Base-by-base conservation (phyloP, 2,888 invertebrate genomes). In the Sycophila texana region DNA sequence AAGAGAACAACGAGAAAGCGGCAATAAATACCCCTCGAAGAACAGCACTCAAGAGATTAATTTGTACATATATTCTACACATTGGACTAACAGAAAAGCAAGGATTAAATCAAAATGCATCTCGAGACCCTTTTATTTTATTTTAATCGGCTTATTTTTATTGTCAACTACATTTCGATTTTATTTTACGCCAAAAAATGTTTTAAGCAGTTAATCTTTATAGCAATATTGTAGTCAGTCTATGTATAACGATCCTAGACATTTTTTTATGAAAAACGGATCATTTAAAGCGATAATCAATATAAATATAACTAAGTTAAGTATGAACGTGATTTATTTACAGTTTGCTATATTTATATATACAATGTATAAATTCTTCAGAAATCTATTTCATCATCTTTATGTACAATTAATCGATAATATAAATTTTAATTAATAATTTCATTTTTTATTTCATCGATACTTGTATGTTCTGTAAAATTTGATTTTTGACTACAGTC, bases 1-100 rank as follows among this genome's bases (percentile, higher is more conserved):
- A 3, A 4, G 30, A 7, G 4, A 30, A 30, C 30, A 30, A 30
- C 7, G 30, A 30, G 7, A 39, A 39, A 39, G 39, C 39, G 10
- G 1, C 7, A 10, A 10, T 39, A 39, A 4, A 2, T 39, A 39
- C 7, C 39, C 7, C 39, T 51, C 58, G 61, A 81, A 78, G 72
- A 77, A 12, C 70, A 81, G 13, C 80, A 74, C 80, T 66, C 74
- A 77, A 81, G 77, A 77, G 68, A 49, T 58, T 61, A 70, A 72
- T 26, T 74, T 74, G 71, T 67, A 63, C 68, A n/a, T n/a, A n/a
- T n/a, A 67, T 77, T 71, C 57, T 20, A 66, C 18, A 49, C 10
- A 26, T 68, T 49, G 14, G 60, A 68, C 61, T 57, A 49, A 16
- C 26, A 47, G 39, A 51, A 60, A 57, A 77, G 26, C 57, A 30